A percentile compares a stretch with the other conserved stretches of the same genome.
Conservation (phyloP, 2,113 vertebrate genomes). For the Mesocricetus auratus region DNA sequence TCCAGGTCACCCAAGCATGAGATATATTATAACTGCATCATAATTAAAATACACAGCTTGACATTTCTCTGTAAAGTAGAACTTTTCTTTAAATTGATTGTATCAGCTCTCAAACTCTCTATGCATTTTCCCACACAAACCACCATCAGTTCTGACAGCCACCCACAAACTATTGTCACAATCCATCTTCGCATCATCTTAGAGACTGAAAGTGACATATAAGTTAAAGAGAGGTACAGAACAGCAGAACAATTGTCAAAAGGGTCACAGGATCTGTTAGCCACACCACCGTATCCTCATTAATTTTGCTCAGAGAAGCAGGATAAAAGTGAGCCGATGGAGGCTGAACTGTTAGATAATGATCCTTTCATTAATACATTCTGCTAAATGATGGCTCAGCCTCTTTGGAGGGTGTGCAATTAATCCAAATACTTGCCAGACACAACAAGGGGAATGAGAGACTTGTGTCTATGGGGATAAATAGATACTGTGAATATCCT, state of each 20-base stretch:
- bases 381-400: conserved; percentile 75
- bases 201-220: conserved; percentile 52
- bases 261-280: background rate
- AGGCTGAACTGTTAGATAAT: conserved; percentile 79
- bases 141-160: conserved; percentile 71
- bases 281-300: conserved; percentile 45
- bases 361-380: conserved; percentile 71
- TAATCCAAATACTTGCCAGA: conserved; percentile 79
- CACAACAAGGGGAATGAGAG: conserved; percentile 74
- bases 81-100: conserved; percentile 51
- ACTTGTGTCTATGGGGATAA: conserved; percentile 67
- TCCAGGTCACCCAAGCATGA: conserved; percentile 52
- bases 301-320: conserved; percentile 50
- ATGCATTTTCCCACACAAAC: conserved; percentile 69
- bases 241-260: background rate
- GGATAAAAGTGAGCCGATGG: conserved; percentile 49
- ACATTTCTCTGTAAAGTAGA: conserved; percentile 44
- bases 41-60: conserved; percentile 66
- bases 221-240: background rate
- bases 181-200: conserved; percentile 57
- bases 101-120: conserved; percentile 41
- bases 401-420: conserved; percentile 72
- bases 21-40: conserved; percentile 43
- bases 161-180: conserved; percentile 64
- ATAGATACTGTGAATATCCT: conserved; percentile 72